Evolutionary conservation across 2,888 invertebrate genomes (phyloP), one percentile per base, ranked within the genome.

Genomic region (Bhutanitis thaidina): DNA sequence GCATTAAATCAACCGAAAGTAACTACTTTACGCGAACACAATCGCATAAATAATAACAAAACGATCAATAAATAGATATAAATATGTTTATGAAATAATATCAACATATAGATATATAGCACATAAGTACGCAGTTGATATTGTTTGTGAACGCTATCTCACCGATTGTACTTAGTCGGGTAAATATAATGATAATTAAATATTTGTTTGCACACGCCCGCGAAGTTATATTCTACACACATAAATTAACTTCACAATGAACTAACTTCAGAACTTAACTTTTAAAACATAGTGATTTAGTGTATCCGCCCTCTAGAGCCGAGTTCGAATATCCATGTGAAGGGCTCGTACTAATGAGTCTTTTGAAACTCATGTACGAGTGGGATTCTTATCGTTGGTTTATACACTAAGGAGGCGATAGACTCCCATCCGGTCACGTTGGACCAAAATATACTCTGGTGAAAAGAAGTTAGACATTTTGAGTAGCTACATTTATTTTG

Each of bases 21-120:
- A n/a, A 3, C 14, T n/a, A 9, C 27, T 29, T 37, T 36, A 27
- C 16, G 30, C n/a, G 1, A 49, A 25, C 30, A 39, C 34, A 44
- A 50, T 39, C 38, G 30, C 15, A 16, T 30, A 16, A 44, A 44
- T 36, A 30, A 44, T 29, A 37, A 30, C n/a, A 25, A 32, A 25
- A 12, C n/a, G 16, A 48, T 40, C 49, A 54, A 54, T 50, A 56
- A 46, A 43, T 46, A 52, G 54, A 59, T 58, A 58, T 59, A 61
- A 52, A 49, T 44, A 49, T 39, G 29, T 30, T 37, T 41, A n/a
- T 57, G 58, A 57, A 64, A 65, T 58, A 64, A 65, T 60, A 65
- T 63, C 59, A 65, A 55, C 54, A 60, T 30, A 56, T 35, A 41
- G 46, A 37, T 39, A 44, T 38, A 48, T 38, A 27, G 25, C 20